Evolutionary conservation across 2,113 vertebrate genomes (phyloP).

Genomic region (Hypocryptadius cinnamomeus): DNA sequence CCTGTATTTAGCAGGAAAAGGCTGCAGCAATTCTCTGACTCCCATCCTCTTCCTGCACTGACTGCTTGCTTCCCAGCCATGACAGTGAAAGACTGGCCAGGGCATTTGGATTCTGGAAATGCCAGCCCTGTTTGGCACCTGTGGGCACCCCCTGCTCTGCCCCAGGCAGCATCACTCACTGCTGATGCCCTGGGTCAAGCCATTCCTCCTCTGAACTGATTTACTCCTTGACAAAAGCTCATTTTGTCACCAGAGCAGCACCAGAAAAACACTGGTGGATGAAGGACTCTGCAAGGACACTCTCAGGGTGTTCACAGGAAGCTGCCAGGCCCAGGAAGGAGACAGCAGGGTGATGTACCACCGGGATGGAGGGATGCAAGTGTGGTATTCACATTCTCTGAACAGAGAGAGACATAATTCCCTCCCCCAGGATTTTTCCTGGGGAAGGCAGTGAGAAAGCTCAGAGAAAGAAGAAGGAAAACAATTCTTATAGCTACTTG

Average conservation of each 20-base stretch:
- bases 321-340: neutral
- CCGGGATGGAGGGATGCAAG: neutral
- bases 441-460: too few species aligned
- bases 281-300: conserved; percentile 10
- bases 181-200: neutral
- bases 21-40: neutral
- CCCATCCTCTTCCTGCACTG: neutral
- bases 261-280: neutral
- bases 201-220: neutral
- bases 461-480: too few species aligned
- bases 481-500: too few species aligned
- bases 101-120: accelerated
- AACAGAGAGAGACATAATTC: too few species aligned
- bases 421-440: too few species aligned
- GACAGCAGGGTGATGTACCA: neutral
- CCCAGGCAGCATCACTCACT: neutral
- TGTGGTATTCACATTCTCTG: too few species aligned
- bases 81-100: neutral
- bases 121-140: neutral
- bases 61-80: neutral
- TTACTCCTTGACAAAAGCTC: neutral
- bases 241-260: neutral
- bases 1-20: neutral
- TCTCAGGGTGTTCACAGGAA: neutral
- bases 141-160: neutral